Percentiles rank a stretch among this genome's conserved stretches.
These are phyloP conservation scores for Brassicogethes aeneus DNA, from an alignment of 2,888 invertebrate species.

Conservation along the genomic window DNA sequence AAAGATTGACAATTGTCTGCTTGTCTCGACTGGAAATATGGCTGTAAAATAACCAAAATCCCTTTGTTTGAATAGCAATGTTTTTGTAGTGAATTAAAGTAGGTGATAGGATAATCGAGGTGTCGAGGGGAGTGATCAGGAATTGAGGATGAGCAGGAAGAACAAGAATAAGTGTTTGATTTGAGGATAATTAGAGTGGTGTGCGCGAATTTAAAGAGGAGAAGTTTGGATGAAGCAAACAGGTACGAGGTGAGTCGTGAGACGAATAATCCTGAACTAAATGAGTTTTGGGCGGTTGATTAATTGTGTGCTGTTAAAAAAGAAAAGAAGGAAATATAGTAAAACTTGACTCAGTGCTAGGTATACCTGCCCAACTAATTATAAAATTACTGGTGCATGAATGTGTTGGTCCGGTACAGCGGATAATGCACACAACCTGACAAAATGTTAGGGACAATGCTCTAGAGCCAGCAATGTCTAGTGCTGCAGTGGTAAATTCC, in stretches of 20 bases:
- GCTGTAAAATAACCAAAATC: constrained; percentile 41
- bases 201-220: constrained; percentile 12
- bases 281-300: neutral
- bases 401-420: constrained; percentile 17
- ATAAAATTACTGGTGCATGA: constrained; percentile 22
- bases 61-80: constrained; percentile 39
- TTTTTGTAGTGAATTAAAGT: constrained; percentile 20
- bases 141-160: neutral
- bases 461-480: constrained; percentile 41
- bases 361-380: no score
- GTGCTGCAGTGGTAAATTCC: constrained; percentile 37
- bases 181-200: neutral
- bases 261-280: no score
- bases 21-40: constrained; percentile 31
- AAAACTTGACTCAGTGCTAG: no score
- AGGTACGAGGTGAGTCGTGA: no score
- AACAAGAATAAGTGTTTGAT: neutral
- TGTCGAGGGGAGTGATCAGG: no score
- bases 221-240: constrained; percentile 7
- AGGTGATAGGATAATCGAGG: neutral
- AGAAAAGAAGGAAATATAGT: no score
- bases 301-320: neutral
- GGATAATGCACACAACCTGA: constrained; percentile 25
- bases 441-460: constrained; percentile 21
- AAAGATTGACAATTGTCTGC: no score